phyloP scores from a whole-genome alignment of 1,140 invertebrate species.

The Saccostrea glomerata region DNA sequence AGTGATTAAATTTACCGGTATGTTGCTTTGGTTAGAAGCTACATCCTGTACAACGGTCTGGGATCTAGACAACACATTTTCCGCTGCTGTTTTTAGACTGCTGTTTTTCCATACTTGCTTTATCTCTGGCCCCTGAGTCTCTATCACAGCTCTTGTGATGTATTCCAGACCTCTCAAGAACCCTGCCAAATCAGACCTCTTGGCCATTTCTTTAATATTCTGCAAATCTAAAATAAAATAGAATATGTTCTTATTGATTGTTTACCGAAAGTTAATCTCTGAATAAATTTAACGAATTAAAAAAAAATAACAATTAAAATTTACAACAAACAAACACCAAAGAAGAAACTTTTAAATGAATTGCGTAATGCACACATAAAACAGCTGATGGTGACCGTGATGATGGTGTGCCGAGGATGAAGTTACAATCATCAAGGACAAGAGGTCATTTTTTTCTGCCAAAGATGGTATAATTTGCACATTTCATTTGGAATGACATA shows the following conservation, averaged over 20 bases:
- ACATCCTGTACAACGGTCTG: constrained; percentile 60
- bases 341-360: too few species aligned
- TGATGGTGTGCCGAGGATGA: not conserved
- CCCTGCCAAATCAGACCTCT: constrained; percentile 68
- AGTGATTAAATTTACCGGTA: constrained; percentile 56
- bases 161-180: constrained; percentile 71
- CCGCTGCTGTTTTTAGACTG: constrained; percentile 66
- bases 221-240: not conserved
- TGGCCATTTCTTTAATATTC: constrained; percentile 62
- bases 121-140: constrained; percentile 66
- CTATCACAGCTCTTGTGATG: constrained; percentile 67
- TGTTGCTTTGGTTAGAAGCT: constrained; percentile 48
- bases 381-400: not conserved
- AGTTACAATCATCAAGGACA: not conserved
- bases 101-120: constrained; percentile 71
- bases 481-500: not conserved
- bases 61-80: constrained; percentile 61
- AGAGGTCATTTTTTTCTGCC: not conserved
- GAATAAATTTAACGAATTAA: too few species aligned
- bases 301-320: too few species aligned
- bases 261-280: too few species aligned
- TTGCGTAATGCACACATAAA: too few species aligned
- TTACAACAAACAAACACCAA: too few species aligned
- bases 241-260: too few species aligned
- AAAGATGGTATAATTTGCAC: too few species aligned